A percentile compares a stretch with the other conserved stretches of the same genome.
These are phyloP conservation scores for Lepidurus apus DNA, from an alignment of 1,140 invertebrate species.

Conservation along the genomic window DNA sequence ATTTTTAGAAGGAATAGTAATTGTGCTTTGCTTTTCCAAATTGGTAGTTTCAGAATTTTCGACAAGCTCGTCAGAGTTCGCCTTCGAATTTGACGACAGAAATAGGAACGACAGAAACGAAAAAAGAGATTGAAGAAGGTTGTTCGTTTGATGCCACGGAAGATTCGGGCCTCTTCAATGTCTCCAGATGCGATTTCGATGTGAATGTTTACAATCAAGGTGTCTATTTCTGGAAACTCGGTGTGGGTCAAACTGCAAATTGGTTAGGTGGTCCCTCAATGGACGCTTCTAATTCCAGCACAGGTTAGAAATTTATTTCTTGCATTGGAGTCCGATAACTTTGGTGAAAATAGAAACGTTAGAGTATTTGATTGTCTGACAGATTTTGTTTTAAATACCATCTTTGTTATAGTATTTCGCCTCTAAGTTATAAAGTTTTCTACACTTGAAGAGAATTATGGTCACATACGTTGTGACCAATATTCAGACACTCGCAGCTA, in stretches of 20 bases:
- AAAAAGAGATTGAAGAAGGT: not conserved
- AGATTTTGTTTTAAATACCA: too few relatives aligned
- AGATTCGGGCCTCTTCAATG: not conserved
- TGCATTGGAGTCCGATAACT: too few relatives aligned
- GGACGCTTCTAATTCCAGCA: not conserved
- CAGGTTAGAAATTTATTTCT: not conserved
- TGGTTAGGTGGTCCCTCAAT: constrained; percentile 1
- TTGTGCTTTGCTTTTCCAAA: not conserved
- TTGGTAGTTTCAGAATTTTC: not conserved
- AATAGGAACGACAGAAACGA: not conserved
- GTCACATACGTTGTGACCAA: too few relatives aligned
- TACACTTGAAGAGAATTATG: too few relatives aligned
- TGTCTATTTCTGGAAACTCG: constrained; percentile 13
- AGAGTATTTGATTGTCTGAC: too few relatives aligned
- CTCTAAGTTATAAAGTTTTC: too few relatives aligned
- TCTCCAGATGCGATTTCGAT: not conserved
- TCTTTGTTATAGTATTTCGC: too few relatives aligned
- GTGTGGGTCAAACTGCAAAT: not conserved
- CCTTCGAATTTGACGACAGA: not conserved
- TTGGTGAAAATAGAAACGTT: too few relatives aligned
- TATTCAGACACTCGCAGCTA: too few relatives aligned
- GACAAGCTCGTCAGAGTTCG: not conserved
- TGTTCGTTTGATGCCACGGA: not conserved
- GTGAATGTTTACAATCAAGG: constrained; percentile 6
- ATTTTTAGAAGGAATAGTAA: not conserved